A percentile compares a stretch with the other conserved stretches of the same genome.
These are phyloP conservation scores for Hemiscyllium ocellatum DNA, from an alignment of 2,113 vertebrate genomes.

Conservation along the genomic window DNA sequence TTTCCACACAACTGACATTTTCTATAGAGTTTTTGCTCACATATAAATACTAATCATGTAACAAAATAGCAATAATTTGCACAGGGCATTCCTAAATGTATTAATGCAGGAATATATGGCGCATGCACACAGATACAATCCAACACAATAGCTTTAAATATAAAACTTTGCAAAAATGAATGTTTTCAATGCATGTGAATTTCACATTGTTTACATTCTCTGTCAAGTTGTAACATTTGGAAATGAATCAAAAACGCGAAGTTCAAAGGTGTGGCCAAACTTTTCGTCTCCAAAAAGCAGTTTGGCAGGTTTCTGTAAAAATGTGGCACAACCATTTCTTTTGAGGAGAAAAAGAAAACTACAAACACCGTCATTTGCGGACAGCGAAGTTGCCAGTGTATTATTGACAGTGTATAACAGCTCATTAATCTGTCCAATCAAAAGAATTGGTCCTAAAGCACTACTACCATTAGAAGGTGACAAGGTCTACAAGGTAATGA, in stretches of 20 bases:
- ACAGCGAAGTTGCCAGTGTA: background rate
- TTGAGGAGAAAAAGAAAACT: background rate
- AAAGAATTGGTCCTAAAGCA: background rate
- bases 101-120: background rate
- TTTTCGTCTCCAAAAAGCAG: background rate
- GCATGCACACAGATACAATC: background rate
- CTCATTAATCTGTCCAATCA: background rate
- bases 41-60: background rate
- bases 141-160: background rate
- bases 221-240: background rate
- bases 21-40: background rate
- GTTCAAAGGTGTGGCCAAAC: background rate
- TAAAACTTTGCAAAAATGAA: background rate
- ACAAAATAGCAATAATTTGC: background rate
- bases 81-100: background rate
- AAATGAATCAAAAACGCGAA: background rate
- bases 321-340: background rate
- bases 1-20: background rate
- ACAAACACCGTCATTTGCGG: background rate
- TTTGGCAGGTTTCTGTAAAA: background rate
- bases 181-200: background rate
- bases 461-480: background rate
- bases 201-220: background rate
- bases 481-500: background rate
- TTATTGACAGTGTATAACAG: background rate